A percentile compares a stretch with the other conserved stretches of the same genome.
Conservation (phyloP, 2,113 vertebrate genomes). For the Chauna torquata region DNA sequence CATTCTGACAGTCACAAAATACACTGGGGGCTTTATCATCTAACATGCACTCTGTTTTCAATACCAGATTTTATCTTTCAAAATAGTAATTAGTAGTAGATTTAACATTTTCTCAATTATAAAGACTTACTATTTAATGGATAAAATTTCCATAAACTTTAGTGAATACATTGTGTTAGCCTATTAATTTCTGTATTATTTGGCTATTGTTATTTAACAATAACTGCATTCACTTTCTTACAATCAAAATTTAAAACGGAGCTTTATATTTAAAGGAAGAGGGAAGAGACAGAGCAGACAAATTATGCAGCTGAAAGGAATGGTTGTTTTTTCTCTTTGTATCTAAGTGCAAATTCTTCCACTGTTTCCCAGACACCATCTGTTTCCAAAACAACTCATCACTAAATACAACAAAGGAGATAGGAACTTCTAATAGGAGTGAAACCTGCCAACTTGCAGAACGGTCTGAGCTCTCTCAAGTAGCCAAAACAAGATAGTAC, state of each 20-base stretch:
- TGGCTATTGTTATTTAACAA: background rate
- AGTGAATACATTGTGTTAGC: background rate
- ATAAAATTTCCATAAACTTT: constrained; percentile 10
- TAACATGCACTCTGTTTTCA: background rate
- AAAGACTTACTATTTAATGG: constrained; percentile 27
- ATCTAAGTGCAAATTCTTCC: background rate
- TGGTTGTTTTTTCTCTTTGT: constrained; percentile 4
- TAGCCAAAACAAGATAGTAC: background rate
- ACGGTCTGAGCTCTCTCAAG: background rate
- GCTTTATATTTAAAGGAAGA: background rate
- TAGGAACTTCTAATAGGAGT: background rate
- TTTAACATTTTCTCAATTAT: constrained; percentile 15
- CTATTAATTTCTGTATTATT: constrained; percentile 6
- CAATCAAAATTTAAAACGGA: constrained; percentile 21
- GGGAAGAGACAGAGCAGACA: background rate
- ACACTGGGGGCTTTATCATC: background rate
- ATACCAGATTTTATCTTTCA: constrained; percentile 19
- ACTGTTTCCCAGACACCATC: constrained; percentile 31
- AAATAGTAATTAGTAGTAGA: constrained; percentile 10
- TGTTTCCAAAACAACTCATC: constrained; percentile 27
- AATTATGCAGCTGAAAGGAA: background rate
- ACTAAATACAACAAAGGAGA: background rate
- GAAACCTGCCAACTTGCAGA: constrained; percentile 11
- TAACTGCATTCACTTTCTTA: constrained; percentile 5
- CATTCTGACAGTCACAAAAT: constrained; percentile 4